Conservation (phyloP, 2,888 invertebrate species). For the Panopea generosa region DNA sequence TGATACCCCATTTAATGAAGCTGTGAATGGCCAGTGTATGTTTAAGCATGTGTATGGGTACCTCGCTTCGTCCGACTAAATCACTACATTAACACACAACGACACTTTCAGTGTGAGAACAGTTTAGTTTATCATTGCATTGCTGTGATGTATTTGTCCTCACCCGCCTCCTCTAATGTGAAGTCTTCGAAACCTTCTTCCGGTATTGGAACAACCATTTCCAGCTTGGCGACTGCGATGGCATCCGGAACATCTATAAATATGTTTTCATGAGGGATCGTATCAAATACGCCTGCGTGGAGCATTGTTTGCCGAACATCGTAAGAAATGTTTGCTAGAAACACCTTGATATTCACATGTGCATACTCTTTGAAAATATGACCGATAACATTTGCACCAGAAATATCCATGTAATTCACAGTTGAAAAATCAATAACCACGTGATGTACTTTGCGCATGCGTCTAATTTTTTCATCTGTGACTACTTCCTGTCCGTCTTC, state of each 20-base stretch:
- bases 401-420: constrained; percentile 77
- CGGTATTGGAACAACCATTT: constrained; percentile 64
- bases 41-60: no score
- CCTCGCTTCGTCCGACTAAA: no score
- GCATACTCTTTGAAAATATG: constrained; percentile 76
- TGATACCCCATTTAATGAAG: no score
- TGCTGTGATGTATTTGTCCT: constrained; percentile 75
- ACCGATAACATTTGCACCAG: constrained; percentile 76
- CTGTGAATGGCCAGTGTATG: no score
- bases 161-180: constrained; percentile 75
- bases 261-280: constrained; percentile 70
- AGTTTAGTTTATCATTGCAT: no score
- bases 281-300: constrained; percentile 72
- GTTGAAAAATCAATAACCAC: constrained; percentile 75
- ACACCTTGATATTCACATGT: constrained; percentile 76
- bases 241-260: constrained; percentile 75
- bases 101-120: no score
- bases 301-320: constrained; percentile 73
- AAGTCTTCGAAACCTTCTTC: constrained; percentile 72
- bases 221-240: constrained; percentile 70
- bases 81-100: no score
- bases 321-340: constrained; percentile 71
- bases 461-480: constrained; percentile 72
- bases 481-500: constrained; percentile 73
- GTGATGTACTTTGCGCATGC: constrained; percentile 74